Evolutionary conservation across 2,797 vertebrate species (phyloP).

Genomic region (Paramormyrops hopkinsi): DNA sequence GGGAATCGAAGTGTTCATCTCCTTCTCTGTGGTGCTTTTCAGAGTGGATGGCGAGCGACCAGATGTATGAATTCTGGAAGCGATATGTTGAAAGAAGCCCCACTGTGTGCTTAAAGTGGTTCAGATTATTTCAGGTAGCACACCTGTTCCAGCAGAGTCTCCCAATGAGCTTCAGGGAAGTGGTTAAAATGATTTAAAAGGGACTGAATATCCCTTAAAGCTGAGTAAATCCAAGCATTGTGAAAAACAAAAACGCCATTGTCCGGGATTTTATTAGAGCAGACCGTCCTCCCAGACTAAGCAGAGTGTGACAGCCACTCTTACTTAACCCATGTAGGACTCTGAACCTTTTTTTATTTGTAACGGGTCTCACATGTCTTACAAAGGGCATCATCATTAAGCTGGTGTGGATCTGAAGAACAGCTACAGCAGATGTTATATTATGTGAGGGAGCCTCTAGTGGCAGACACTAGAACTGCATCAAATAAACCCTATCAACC

Average conservation of each 20-base stretch:
- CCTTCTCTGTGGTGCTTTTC: neutral
- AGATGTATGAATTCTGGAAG: neutral
- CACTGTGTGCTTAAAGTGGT: neutral
- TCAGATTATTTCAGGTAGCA: neutral
- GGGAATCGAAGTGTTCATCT: neutral
- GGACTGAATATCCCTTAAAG: neutral
- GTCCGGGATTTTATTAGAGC: neutral
- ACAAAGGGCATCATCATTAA: neutral
- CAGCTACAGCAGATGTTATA: neutral
- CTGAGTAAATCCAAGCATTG: neutral
- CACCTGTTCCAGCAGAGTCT: neutral
- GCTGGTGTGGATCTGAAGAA: neutral
- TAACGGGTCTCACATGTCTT: neutral
- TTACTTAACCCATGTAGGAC: neutral
- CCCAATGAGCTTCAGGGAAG: neutral
- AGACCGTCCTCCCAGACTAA: neutral
- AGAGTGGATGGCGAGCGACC: neutral
- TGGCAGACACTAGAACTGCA: neutral
- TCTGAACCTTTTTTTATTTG: neutral
- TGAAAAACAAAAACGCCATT: neutral
- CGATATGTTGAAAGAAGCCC: neutral
- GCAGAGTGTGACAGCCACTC: neutral
- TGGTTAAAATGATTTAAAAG: slow-evolving; percentile 7
- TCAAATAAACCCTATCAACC: neutral
- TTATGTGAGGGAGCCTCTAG: neutral